These are phyloP conservation scores for Bombus haemorrhoidalis DNA, from an alignment of 1,140 invertebrate species.

Conservation along the genomic window DNA sequence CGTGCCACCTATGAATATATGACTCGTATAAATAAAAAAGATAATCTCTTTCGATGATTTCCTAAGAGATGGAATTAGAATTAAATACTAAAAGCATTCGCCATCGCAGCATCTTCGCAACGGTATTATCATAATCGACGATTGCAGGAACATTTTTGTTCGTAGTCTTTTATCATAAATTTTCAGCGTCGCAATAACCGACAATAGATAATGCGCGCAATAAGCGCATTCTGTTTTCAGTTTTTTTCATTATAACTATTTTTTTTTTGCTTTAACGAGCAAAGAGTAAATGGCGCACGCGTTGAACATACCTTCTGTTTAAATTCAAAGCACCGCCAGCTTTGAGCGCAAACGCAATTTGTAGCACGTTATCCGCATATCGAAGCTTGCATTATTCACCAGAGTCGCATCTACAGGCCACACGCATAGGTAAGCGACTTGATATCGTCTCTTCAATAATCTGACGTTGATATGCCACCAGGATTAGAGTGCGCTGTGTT, in stretches of 20 bases:
- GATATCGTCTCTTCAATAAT: constrained; percentile 74
- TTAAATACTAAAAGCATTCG: constrained; percentile 58
- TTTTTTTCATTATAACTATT: neutral
- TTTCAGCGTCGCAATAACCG: constrained; percentile 60
- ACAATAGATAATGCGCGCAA: constrained; percentile 39
- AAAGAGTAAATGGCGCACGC: constrained; percentile 79
- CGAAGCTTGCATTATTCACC: constrained; percentile 71
- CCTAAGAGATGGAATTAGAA: constrained; percentile 64
- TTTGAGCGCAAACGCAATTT: constrained; percentile 79
- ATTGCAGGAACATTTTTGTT: constrained; percentile 27
- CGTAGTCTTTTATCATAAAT: constrained; percentile 50
- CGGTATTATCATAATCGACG: constrained; percentile 49
- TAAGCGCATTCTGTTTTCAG: constrained; percentile 25
- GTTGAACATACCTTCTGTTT: constrained; percentile 80
- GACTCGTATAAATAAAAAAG: neutral
- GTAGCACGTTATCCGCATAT: constrained; percentile 77
- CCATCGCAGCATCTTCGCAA: constrained; percentile 56
- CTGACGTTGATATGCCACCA: constrained; percentile 71
- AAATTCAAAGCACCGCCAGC: constrained; percentile 79
- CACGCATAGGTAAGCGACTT: constrained; percentile 71
- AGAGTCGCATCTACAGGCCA: constrained; percentile 68
- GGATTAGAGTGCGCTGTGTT: constrained; percentile 63
- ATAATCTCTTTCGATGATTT: neutral
- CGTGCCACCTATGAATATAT: neutral
- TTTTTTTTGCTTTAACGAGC: constrained; percentile 67